Evolutionary conservation across 2,888 invertebrate species (phyloP), one percentile per base, ranked within the genome.

Genomic region (Mechanitis messenoides): DNA sequence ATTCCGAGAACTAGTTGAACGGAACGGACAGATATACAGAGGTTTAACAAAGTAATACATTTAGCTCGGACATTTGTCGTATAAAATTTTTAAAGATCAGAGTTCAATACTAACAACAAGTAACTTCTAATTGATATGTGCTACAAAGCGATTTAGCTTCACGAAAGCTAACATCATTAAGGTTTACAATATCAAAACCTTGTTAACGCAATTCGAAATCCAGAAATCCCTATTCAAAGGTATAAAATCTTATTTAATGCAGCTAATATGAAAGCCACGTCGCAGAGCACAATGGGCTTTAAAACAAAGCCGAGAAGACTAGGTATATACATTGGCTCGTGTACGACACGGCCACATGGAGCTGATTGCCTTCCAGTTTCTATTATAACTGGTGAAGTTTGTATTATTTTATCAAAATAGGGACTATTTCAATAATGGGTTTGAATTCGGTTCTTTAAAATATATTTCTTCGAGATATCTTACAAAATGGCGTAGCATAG

Each of bases 251-350:
- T 50, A 50, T 50, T 50, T 50, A 31, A 50, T 9, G 31, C 50
- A 31, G 50, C 50, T 50, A 50, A 50, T 50, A 50, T 50, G 50
- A 11, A 31, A 50, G 31, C 50, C 31, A 50, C 50, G 50, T n/a
- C 28, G 47, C 47, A 11, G 50, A 50, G 9, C 31, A 50, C 50
- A 50, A 50, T 50, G 50, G 50, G 50, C 50, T 50, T 50, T 50
- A 50, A 50, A 47, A 50, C 31, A 50, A 50, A 50, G 50, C 31
- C 50, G 31, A 28, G 50, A 9, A 31, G 50, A 31, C 31, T 31
- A 11, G 31, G 50, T 11, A n/a, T 7, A 9, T 31, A 11, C 7
- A 31, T 9, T 9, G 3, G 9, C 31, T 31, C 7, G 50, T 50
- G 50, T 11, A 31, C 28, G 20, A 20, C 31, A 50, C 9, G 50